Evolutionary conservation across 23 tunicate genomes (phyloP).

Genomic region (Ascidia mentula): DNA sequence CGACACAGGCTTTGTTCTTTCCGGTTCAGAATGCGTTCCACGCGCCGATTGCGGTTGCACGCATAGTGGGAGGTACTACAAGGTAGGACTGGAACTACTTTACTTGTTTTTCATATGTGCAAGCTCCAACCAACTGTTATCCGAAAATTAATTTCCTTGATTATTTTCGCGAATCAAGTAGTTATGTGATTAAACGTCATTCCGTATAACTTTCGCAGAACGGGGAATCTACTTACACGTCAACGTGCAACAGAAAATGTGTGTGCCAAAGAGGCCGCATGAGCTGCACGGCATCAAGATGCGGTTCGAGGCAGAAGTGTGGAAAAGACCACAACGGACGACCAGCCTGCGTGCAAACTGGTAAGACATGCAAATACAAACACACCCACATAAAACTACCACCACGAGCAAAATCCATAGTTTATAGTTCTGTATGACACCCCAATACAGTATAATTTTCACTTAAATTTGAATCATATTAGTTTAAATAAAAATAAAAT

Average conservation of each 20-base stretch:
- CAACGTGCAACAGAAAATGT: conserved; percentile 16
- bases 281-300: conserved; percentile 10
- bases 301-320: conserved; percentile 26
- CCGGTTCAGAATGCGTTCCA: conserved; percentile 54
- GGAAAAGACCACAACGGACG: conserved; percentile 27
- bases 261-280: conserved; percentile 13
- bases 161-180: neutral
- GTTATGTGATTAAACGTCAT: too few relatives aligned
- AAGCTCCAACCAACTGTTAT: neutral
- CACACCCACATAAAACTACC: too few relatives aligned
- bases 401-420: too few relatives aligned
- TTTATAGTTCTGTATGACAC: too few relatives aligned
- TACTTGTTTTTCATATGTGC: neutral
- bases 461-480: too few relatives aligned
- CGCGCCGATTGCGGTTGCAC: conserved; percentile 51
- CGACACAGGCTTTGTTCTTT: conserved; percentile 46
- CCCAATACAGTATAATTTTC: too few relatives aligned
- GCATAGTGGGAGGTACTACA: conserved; percentile 44
- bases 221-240: neutral
- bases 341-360: conserved; percentile 27
- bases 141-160: neutral
- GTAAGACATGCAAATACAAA: too few relatives aligned
- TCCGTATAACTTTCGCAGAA: conserved; percentile 19
- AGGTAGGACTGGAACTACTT: conserved; percentile 18
- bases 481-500: too few relatives aligned